Base-by-base conservation (phyloP, 1,140 invertebrate genomes). In the Ceratosolen solmsi region DNA sequence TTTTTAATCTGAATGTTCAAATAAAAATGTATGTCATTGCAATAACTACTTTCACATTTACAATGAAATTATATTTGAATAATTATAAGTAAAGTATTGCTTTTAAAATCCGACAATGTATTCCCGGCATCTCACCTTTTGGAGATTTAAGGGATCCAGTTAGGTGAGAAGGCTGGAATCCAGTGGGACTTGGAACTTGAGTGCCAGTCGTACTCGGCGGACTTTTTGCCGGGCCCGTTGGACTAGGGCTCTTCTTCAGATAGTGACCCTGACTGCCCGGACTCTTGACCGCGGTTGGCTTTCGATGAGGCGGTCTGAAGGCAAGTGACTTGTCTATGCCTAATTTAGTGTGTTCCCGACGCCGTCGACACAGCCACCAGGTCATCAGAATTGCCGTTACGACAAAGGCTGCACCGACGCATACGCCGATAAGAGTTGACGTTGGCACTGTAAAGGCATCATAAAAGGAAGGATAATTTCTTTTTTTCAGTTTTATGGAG, bases 241-340 rank as follows among this genome's bases (percentile, higher is more conserved):
- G 96, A 84, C 96, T 97, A 0, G 96, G 96, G 60, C 95, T 96
- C 90, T 97, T 98, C 90, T 97, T 97, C 86, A 97, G 89, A 89
- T 97, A 97, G 87, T 97, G 96, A 27, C 94, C 93, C 71, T 94
- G 94, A 79, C 93, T 94, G 0, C 92, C 93, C 0, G 93, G 93
- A 85, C 93, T 93, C 82, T 94, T 94, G 3, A 95, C 94, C 0
- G 94, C 94, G 0, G 94, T 94, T 0, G 94, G 94, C 80, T 94
- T 93, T 13, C 94, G 90, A 79, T 94, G 94, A 3, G 93, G 92
- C 4, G 91, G 90, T 27, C 93, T 91, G 84, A 94, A 93, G 2
- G 93, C 93, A 79, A 94, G 83, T 0, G 94, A 93, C 82, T 93
- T 93, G 84, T 94, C 93, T 9, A 92, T 90, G 17, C 90, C 92